A percentile compares a stretch with the other conserved stretches of the same genome.
phyloP scores from a whole-genome alignment of 2,113 vertebrate species.

The Chaetura pelagica region DNA sequence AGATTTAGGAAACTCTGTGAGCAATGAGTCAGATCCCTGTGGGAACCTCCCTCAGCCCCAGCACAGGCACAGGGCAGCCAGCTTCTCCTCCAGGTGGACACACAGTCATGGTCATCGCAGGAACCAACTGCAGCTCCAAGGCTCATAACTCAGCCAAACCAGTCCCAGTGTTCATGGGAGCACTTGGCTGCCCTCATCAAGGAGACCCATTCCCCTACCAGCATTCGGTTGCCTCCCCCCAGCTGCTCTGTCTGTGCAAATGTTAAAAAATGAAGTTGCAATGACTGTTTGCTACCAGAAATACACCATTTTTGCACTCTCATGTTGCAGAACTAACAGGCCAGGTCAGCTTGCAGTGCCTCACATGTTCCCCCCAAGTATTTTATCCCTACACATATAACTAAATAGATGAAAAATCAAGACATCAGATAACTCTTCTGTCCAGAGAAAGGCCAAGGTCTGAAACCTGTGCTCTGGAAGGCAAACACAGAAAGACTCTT shows the following conservation, averaged over 20 bases:
- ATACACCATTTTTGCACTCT: not conserved
- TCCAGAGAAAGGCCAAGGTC: not conserved
- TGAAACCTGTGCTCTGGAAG: not conserved
- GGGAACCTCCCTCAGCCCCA: not conserved
- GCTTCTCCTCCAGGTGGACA: not conserved
- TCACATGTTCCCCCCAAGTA: not conserved
- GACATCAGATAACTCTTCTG: not conserved
- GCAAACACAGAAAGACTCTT: not conserved
- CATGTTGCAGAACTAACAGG: not conserved
- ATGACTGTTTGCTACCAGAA: not conserved
- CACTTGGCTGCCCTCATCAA: fast-evolving
- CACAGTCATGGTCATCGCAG: not conserved
- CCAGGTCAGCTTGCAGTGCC: not conserved
- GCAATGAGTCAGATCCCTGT: not conserved
- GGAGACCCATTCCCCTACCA: not conserved
- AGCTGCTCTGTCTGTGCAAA: not conserved
- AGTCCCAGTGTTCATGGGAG: not conserved
- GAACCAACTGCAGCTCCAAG: not conserved
- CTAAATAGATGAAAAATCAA: fast-evolving
- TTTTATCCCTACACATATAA: not conserved
- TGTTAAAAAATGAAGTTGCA: not conserved
- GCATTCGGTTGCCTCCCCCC: not conserved
- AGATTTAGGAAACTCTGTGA: not conserved
- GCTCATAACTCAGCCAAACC: not conserved
- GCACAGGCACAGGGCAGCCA: not conserved